A percentile compares a stretch with the other conserved stretches of the same genome.
Evolutionary conservation across 2,113 vertebrate species (phyloP).

Genomic region (Pseudolaguvia tuberculata): DNA sequence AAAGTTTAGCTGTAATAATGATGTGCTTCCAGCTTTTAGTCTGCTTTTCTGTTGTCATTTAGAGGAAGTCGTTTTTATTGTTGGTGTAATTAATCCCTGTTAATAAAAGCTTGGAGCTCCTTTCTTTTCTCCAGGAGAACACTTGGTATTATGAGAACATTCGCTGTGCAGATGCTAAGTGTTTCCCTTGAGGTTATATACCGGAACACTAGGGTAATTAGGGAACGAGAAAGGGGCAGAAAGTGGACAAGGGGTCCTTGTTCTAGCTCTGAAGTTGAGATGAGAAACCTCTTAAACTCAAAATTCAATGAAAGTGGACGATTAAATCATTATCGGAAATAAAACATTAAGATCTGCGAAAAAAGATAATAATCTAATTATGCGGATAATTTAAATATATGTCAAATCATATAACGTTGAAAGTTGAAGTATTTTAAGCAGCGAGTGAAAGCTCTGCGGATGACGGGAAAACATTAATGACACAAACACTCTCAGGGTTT

Average conservation of each 20-base stretch:
- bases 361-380: not conserved
- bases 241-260: conserved; percentile 22
- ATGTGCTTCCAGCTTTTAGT: not conserved
- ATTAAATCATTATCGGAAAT: not conserved
- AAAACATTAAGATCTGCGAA: not conserved
- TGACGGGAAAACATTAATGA: not conserved
- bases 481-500: no score
- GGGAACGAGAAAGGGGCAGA: conserved; percentile 18
- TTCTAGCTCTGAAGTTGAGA: not conserved
- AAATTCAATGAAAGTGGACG: not conserved
- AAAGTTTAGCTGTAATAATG: not conserved
- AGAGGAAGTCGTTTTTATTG: conserved; percentile 1
- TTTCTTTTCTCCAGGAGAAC: conserved; percentile 7
- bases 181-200: conserved; percentile 17
- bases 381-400: not conserved
- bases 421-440: not conserved
- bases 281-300: not conserved
- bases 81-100: conserved; percentile 7
- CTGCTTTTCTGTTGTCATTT: not conserved
- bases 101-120: not conserved
- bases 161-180: conserved; percentile 1
- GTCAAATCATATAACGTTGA: not conserved
- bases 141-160: conserved; percentile 14
- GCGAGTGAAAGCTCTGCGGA: not conserved
- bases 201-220: conserved; percentile 18